Evolutionary conservation across 2,888 invertebrate genomes (phyloP).

Genomic region (Plusia festucae): DNA sequence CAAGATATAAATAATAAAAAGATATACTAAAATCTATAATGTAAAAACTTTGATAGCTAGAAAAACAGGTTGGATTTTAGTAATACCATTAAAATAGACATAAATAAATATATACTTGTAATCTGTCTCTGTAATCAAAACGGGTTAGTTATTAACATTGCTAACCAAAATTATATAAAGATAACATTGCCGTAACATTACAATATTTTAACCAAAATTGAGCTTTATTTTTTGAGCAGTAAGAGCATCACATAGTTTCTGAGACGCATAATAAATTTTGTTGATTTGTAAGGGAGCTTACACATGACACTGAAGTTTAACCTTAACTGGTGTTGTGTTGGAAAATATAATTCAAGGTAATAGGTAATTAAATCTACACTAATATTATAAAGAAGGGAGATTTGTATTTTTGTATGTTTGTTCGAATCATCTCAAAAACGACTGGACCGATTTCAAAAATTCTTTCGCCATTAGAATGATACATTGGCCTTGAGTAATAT

Average conservation of each 20-base stretch:
- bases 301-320: slow-evolving; percentile 7
- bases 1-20: background rate
- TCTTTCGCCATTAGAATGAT: too few relatives aligned
- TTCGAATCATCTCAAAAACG: too few relatives aligned
- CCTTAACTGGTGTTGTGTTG: background rate
- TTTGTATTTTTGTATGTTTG: too few relatives aligned
- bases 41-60: slow-evolving; percentile 33
- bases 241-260: slow-evolving; percentile 16
- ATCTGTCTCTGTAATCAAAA: slow-evolving; percentile 56
- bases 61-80: slow-evolving; percentile 47
- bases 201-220: slow-evolving; percentile 16
- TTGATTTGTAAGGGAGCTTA: slow-evolving; percentile 20
- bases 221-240: background rate
- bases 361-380: too few relatives aligned
- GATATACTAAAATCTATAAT: slow-evolving; percentile 41
- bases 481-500: too few relatives aligned
- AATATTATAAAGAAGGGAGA: too few relatives aligned
- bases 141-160: slow-evolving; percentile 51
- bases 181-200: too few relatives aligned
- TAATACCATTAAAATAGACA: slow-evolving; percentile 33
- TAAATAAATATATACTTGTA: slow-evolving; percentile 47
- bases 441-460: too few relatives aligned
- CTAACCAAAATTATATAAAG: slow-evolving; percentile 35
- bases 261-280: slow-evolving; percentile 25
- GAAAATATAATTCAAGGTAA: background rate